Percentiles rank a stretch among this genome's conserved stretches.
These are phyloP conservation scores for Entomobrya proxima DNA, from an alignment of 2,888 invertebrate genomes.

Conservation along the genomic window DNA sequence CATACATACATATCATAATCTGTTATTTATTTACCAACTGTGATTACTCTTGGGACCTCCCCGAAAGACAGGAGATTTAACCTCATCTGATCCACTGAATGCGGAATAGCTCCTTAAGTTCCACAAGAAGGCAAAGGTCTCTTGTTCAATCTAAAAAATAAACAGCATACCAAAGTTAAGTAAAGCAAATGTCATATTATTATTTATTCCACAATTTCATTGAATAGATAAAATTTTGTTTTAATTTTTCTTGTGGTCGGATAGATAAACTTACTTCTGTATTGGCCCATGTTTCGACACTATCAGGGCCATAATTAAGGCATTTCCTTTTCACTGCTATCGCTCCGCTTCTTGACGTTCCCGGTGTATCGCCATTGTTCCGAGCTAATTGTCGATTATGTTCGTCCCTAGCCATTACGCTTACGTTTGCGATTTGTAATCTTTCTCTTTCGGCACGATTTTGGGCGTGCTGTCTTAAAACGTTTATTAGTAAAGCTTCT, in stretches of 20 bases:
- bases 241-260: too few relatives aligned
- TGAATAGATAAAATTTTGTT: too few relatives aligned
- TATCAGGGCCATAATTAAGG: conserved; percentile 72
- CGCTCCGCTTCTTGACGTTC: neutral
- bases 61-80: conserved; percentile 73
- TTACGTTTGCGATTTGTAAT: conserved; percentile 36
- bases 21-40: conserved; percentile 71
- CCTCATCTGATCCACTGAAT: conserved; percentile 72
- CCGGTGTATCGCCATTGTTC: conserved; percentile 19
- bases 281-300: conserved; percentile 73
- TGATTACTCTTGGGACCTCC: conserved; percentile 74
- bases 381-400: conserved; percentile 39
- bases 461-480: conserved; percentile 66
- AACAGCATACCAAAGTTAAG: neutral
- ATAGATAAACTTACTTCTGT: conserved; percentile 70
- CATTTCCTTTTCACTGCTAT: conserved; percentile 69
- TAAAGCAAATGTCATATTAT: neutral
- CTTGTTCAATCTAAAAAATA: conserved; percentile 73
- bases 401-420: conserved; percentile 63
- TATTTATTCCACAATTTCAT: neutral
- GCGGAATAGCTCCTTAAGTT: conserved; percentile 71
- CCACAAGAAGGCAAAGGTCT: conserved; percentile 74
- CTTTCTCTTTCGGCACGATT: conserved; percentile 47
- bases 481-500: conserved; percentile 53
- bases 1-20: too few relatives aligned